Base-by-base conservation (phyloP, 2,888 invertebrate species). In the Drosophila diplacantha region DNA sequence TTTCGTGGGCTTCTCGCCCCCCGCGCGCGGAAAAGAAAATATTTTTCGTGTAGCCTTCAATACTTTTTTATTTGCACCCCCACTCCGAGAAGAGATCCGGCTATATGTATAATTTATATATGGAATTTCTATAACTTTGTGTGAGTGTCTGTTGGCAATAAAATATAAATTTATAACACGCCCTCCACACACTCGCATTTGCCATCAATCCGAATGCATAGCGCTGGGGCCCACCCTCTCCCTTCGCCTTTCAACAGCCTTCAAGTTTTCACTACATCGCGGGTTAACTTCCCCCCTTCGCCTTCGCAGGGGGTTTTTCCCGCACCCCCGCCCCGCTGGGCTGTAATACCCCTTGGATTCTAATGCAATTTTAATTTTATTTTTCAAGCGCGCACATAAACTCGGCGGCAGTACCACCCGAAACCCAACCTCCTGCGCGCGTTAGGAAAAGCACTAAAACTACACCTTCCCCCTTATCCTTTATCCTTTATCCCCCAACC, bases 301-400 rank as follows among this genome's bases (percentile, higher is more conserved):
- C n/a, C 24, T 1, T 5, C 1, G 5, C 1, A 7, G 11, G 9
- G 41, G 41, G 41, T 24, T 16, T 29, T 16, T 12, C 29, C 29
- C 11, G 29, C 29, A 29, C 29, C 43, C 39, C 11, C 49, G 32
- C 51, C 35, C 44, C 35, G n/a, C 53, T 43, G 2, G 29, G 57
- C 72, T 57, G 68, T 73, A 74, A 74, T 75, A 78, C 81, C 79
- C 79, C 56, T 66, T 73, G 79, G 82, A 80, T 78, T 82, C 78
- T 82, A 81, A 81, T 81, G 81, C 81, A 81, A 81, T 81, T 81
- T 81, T 81, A 81, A 81, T 81, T 82, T 78, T 82, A 81, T 81
- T 82, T 82, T 81, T 76, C 78, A 81, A 73, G 78, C 81, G 67
- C 74, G 71, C 76, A 79, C 79, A 81, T 78, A 81, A 79, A 78